phyloP scores from a whole-genome alignment of 2,888 invertebrate genomes.

The Eupithecia inturbata region DNA sequence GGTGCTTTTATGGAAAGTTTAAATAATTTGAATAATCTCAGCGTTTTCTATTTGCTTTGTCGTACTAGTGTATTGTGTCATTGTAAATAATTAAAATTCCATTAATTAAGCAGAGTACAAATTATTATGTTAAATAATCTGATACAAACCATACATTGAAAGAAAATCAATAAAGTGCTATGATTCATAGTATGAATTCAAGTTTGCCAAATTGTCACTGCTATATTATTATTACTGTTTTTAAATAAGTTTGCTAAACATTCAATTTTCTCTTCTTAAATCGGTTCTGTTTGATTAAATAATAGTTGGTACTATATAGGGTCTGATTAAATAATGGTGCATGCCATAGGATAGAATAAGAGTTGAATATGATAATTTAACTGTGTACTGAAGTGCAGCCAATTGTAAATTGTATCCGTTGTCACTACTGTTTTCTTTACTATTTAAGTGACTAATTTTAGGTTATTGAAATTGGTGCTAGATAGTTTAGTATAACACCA shows the following conservation, averaged over 20 bases:
- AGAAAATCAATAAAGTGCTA: conserved; percentile 36
- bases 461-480: conserved; percentile 73
- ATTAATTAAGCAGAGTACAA: conserved; percentile 81
- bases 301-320: conserved; percentile 55
- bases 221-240: conserved; percentile 33
- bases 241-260: conserved; percentile 11
- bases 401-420: conserved; percentile 27
- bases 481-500: conserved; percentile 57
- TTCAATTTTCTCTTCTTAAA: not conserved
- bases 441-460: conserved; percentile 53
- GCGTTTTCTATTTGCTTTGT: conserved; percentile 58
- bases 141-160: conserved; percentile 55
- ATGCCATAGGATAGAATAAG: conserved; percentile 77
- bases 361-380: conserved; percentile 53
- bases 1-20: conserved; percentile 61
- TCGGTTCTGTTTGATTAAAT: conserved; percentile 20
- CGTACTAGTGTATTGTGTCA: conserved; percentile 59
- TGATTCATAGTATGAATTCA: conserved; percentile 35
- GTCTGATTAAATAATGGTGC: conserved; percentile 75
- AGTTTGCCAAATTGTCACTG: conserved; percentile 46
- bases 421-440: conserved; percentile 29
- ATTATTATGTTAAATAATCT: conserved; percentile 71
- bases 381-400: conserved; percentile 28
- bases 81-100: conserved; percentile 77
- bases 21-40: conserved; percentile 58